Base-by-base conservation (phyloP, 2,113 vertebrate species). In the Cryptomyrus ogoouensis region DNA sequence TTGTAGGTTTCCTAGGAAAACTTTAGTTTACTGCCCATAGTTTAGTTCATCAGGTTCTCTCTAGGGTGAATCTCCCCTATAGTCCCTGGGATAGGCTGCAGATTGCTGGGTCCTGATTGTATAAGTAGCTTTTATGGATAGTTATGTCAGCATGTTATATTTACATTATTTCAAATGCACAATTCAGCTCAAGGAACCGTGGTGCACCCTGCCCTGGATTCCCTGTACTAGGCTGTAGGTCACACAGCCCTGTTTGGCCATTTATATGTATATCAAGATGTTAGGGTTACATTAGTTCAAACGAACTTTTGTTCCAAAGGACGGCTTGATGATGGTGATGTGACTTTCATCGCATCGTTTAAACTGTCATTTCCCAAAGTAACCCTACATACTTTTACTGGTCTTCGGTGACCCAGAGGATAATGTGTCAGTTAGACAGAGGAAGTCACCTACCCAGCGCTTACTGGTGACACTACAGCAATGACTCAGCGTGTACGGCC, bases 401-500 rank as follows among this genome's bases (percentile, higher is more conserved):
- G 46, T 19, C 46, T 47, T n/a, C 35, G 19, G 52, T 10, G 66
- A 44, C 56, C 83, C 5, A 47, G 52, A 83, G 49, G 12, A 27
- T 6, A 70, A 13, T n/a, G 47, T 80, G 92, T 92, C 94, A 88
- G 94, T 95, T 95, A 93, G 87, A 86, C 85, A 77, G 70, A 91
- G 93, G 92, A 94, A 93, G 91, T 87, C 49, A 15, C 12, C 46
- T 56, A 49, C 44, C 44, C 47, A 88, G 39, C 74, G 5, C 47
- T 91, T 88, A 88, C n/a, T 87, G 83, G 91, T 91, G 90, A 87
- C 74, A 85, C 88, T 93, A 88, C 89, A 56, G 9, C 90, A 21
- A 95, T 95, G 95, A 95, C 91, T 96, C 94, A 12, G n/a, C 50
- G 0, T 27, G 27, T 56, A 1, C 0, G 10, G 13, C 24, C 90